Evolutionary conservation across 2,113 vertebrate species (phyloP), one percentile per base, ranked within the genome.

Genomic region (Trematocara marginatum): DNA sequence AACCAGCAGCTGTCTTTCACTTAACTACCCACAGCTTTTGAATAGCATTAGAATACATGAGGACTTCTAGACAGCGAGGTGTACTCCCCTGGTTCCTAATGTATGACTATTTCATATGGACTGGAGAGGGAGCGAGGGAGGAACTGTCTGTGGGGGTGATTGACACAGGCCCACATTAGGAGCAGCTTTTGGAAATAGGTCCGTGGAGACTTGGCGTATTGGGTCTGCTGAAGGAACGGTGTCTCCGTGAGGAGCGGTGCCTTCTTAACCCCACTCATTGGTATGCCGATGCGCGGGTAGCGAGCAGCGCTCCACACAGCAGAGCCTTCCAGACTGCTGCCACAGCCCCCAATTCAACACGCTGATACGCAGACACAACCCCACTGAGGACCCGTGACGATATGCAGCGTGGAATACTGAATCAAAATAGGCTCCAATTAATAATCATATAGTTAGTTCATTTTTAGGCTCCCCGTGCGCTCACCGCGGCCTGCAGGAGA

Each of bases 231-330:
- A 96, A 97, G 97, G 97, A 90, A 78, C 85, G 82, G 86, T 94
- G 96, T 97, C 97, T 97, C 97, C 97, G 96, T 96, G 96, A 97
- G 97, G 96, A 97, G 97, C 95, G 95, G 95, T 97, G 97, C 96
- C 98, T 99, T 98, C 97, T 98, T 98, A 97, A 99, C 98, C 98
- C 96, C 97, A 95, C 97, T 99, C 98, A 99, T 99, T 99, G 97
- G 98, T 99, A 99, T 99, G 98, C 98, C 96, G 96, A 97, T 97
- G 96, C 95, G 96, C 94, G 96, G 97, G 96, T 96, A 96, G 88
- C 96, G 95, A 97, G 97, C 96, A 96, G 96, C 96, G 96, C 98
- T 97, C 97, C 97, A 95, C 97, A 96, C 97, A 97, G 96, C 97
- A 96, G 95, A 96, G 95, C 96, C 96, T 97, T 97, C 97, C 97